Evolutionary conservation across 2,113 vertebrate genomes (phyloP).

Genomic region (Neolamprologus sp.): DNA sequence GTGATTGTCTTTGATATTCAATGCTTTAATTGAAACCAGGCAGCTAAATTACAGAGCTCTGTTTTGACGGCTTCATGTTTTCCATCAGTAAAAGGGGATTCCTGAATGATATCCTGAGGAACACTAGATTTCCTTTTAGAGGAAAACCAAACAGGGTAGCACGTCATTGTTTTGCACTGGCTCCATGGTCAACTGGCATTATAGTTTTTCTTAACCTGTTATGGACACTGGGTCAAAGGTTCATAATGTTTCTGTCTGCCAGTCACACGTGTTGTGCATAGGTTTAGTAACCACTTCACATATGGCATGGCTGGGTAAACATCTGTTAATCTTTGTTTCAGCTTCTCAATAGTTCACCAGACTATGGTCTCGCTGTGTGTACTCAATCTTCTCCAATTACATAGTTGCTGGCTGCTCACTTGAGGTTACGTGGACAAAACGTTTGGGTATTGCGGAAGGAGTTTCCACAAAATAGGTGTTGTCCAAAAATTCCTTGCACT

Average conservation of each 20-base stretch:
- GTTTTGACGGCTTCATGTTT: slow-evolving; percentile 60
- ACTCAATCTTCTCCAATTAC: slow-evolving; percentile 67
- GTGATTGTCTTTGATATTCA: slow-evolving; percentile 72
- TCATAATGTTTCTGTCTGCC: slow-evolving; percentile 44
- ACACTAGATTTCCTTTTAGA: slow-evolving; percentile 57
- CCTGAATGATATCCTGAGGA: slow-evolving; percentile 61
- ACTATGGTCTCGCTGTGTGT: slow-evolving; percentile 54
- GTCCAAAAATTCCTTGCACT: slow-evolving; percentile 68
- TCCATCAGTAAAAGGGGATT: slow-evolving; percentile 67
- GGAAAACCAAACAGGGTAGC: slow-evolving; percentile 49
- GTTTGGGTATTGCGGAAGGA: slow-evolving; percentile 57
- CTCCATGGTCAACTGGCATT: slow-evolving; percentile 30
- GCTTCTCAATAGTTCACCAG: slow-evolving; percentile 60
- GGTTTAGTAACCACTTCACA: slow-evolving; percentile 46
- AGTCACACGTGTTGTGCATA: slow-evolving; percentile 25
- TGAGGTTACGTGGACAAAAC: slow-evolving; percentile 62
- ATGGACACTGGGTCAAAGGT: slow-evolving; percentile 58
- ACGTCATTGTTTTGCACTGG: slow-evolving; percentile 65
- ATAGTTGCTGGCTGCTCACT: slow-evolving; percentile 55
- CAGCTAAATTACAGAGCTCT: slow-evolving; percentile 43
- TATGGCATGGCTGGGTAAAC: slow-evolving; percentile 57
- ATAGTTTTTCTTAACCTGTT: slow-evolving; percentile 25
- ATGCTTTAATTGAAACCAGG: slow-evolving; percentile 70
- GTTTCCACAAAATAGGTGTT: slow-evolving; percentile 75
- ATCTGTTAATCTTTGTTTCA: slow-evolving; percentile 71